A percentile compares a stretch with the other conserved stretches of the same genome.
These are phyloP conservation scores for Teleopsis dalmanni DNA, from an alignment of 1,140 invertebrate genomes.

Conservation along the genomic window DNA sequence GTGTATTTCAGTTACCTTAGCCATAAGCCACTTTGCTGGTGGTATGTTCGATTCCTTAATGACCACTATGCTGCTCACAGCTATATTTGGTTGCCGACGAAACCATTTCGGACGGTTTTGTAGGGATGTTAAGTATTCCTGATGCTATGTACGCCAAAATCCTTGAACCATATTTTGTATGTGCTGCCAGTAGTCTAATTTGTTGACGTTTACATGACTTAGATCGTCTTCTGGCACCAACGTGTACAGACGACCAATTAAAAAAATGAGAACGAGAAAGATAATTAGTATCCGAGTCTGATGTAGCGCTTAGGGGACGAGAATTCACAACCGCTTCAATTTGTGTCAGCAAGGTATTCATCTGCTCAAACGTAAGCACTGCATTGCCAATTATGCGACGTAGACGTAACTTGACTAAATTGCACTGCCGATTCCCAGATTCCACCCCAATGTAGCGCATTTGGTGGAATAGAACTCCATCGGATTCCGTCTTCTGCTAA, in stretches of 20 bases:
- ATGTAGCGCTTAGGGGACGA: conserved; percentile 11
- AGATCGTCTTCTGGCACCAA: conserved; percentile 22
- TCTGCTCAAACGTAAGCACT: conserved; percentile 25
- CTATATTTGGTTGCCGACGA: conserved; percentile 12
- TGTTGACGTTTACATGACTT: background rate
- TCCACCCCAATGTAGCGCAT: too few relatives aligned
- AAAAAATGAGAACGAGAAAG: conserved; percentile 21
- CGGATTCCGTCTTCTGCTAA: background rate
- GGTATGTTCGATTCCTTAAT: conserved; percentile 33
- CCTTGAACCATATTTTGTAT: conserved; percentile 10
- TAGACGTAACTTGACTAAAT: background rate
- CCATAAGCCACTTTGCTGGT: conserved; percentile 33
- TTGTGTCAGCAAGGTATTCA: conserved; percentile 20
- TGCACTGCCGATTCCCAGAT: too few relatives aligned
- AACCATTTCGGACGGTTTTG: conserved; percentile 20
- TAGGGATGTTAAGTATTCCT: conserved; percentile 19
- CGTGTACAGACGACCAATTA: conserved; percentile 8
- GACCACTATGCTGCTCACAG: conserved; percentile 29
- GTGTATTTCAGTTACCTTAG: conserved; percentile 20
- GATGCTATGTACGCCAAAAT: conserved; percentile 21
- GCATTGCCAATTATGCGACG: conserved; percentile 15
- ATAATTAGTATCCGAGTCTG: background rate
- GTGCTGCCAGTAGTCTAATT: conserved; percentile 13
- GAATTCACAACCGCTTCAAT: conserved; percentile 30
- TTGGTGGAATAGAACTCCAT: background rate